These are phyloP conservation scores for Phyllopteryx taeniolatus DNA, from an alignment of 2,113 vertebrate genomes.

Conservation along the genomic window DNA sequence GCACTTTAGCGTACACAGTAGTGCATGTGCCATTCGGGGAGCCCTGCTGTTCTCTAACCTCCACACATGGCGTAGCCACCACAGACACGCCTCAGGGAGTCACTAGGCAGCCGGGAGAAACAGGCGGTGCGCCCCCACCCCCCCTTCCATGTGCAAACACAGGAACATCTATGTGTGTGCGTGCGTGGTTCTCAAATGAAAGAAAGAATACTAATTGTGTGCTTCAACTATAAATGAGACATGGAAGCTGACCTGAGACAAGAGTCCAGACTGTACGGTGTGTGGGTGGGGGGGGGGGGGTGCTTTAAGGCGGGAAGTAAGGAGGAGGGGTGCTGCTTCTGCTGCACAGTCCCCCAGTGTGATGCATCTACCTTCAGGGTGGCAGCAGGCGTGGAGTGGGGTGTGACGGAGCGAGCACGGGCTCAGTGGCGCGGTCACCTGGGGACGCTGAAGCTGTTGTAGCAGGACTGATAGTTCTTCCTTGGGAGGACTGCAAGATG, in stretches of 20 bases:
- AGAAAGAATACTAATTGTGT: constrained; percentile 59
- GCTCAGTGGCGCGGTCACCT: constrained; percentile 81
- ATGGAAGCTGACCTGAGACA: constrained; percentile 63
- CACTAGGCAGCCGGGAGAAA: constrained; percentile 74
- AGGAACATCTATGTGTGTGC: constrained; percentile 33
- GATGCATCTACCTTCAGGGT: constrained; percentile 81
- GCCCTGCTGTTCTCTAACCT: constrained; percentile 71
- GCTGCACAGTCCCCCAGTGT: constrained; percentile 70
- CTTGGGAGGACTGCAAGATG: constrained; percentile 79
- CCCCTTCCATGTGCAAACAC: constrained; percentile 28
- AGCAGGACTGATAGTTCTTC: constrained; percentile 82
- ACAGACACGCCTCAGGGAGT: constrained; percentile 72
- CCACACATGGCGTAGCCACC: constrained; percentile 68
- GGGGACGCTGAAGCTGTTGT: constrained; percentile 76
- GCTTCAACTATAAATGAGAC: constrained; percentile 51
- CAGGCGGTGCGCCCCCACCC: constrained; percentile 55
- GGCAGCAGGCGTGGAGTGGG: constrained; percentile 79
- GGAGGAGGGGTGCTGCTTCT: constrained; percentile 59
- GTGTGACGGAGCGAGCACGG: constrained; percentile 75
- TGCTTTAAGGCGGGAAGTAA: constrained; percentile 30
- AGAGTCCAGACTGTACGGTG: constrained; percentile 39
- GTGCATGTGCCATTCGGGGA: constrained; percentile 52
- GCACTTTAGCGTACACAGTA: constrained; percentile 33
- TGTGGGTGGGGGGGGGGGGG: constrained; percentile 20
- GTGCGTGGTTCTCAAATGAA: constrained; percentile 68